These are phyloP conservation scores for Rhinoderma darwinii DNA, from an alignment of 2,113 vertebrate species.

Conservation along the genomic window DNA sequence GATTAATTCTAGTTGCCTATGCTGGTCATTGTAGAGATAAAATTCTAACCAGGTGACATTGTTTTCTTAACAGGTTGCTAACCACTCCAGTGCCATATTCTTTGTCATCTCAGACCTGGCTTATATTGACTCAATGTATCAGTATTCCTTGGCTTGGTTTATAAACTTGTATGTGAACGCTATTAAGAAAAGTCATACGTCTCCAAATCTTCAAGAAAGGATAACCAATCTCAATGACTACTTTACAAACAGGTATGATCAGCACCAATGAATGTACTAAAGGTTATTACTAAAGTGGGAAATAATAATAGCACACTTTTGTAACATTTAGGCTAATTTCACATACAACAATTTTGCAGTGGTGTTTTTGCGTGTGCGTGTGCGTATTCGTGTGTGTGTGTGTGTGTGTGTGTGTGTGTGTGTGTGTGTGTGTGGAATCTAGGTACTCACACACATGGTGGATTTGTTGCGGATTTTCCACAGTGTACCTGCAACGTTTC, in stretches of 20 bases:
- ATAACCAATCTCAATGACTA: constrained; percentile 59
- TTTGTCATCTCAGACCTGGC: constrained; percentile 71
- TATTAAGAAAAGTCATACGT: constrained; percentile 63
- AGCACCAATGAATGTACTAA: neutral
- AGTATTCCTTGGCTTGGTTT: constrained; percentile 66
- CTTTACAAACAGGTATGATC: constrained; percentile 67
- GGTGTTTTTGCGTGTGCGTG: too few species aligned
- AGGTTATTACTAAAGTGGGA: neutral
- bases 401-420: too few species aligned
- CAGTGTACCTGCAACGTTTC: too few species aligned
- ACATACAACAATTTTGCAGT: too few species aligned
- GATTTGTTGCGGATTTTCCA: too few species aligned
- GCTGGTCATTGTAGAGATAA: neutral
- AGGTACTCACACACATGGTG: too few species aligned
- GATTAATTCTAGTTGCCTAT: too few species aligned
- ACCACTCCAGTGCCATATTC: constrained; percentile 69
- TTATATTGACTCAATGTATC: constrained; percentile 69
- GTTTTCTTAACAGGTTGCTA: constrained; percentile 63
- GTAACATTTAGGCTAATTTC: too few species aligned
- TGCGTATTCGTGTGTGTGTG: too few species aligned
- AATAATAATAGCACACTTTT: neutral
- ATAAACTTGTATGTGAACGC: constrained; percentile 71
- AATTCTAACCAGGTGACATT: neutral
- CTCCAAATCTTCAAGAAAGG: constrained; percentile 68
- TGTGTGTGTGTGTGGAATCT: too few species aligned